Conservation (phyloP, 2,797 vertebrate species). For the Clamator glandarius region DNA sequence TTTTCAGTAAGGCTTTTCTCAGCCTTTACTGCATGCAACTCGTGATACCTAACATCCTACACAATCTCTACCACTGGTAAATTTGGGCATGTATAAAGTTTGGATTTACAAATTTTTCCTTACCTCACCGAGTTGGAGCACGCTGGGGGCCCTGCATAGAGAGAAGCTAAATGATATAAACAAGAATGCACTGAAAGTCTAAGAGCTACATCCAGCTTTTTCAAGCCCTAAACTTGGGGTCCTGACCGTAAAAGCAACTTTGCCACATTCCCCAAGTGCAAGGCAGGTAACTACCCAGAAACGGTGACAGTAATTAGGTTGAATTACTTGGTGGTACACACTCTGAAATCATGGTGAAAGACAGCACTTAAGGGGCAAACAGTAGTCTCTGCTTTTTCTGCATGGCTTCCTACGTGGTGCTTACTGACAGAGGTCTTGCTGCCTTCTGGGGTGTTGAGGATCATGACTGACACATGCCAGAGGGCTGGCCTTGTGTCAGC, state of each 20-base stretch:
- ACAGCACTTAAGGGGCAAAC: too few species aligned
- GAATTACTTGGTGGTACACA: too few species aligned
- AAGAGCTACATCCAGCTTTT: not conserved
- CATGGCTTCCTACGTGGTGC: too few species aligned
- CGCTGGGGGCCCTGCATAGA: accelerated
- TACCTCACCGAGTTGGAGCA: not conserved
- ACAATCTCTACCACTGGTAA: not conserved
- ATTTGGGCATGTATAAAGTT: not conserved
- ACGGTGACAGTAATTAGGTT: too few species aligned
- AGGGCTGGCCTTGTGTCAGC: not conserved
- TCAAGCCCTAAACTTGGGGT: accelerated
- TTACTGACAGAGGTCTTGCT: too few species aligned
- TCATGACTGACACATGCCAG: not conserved
- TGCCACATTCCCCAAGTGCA: not conserved
- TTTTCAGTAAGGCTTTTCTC: not conserved
- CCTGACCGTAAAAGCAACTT: not conserved
- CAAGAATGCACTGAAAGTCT: not conserved
- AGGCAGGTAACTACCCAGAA: not conserved
- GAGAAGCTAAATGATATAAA: not conserved
- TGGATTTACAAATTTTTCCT: not conserved
- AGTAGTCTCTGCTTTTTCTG: too few species aligned
- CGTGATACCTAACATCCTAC: not conserved
- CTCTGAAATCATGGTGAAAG: too few species aligned
- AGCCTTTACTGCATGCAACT: not conserved
- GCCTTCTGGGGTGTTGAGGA: not conserved